These are phyloP conservation scores for Hedychridium roseum DNA, from an alignment of 2,888 invertebrate species.

Conservation along the genomic window DNA sequence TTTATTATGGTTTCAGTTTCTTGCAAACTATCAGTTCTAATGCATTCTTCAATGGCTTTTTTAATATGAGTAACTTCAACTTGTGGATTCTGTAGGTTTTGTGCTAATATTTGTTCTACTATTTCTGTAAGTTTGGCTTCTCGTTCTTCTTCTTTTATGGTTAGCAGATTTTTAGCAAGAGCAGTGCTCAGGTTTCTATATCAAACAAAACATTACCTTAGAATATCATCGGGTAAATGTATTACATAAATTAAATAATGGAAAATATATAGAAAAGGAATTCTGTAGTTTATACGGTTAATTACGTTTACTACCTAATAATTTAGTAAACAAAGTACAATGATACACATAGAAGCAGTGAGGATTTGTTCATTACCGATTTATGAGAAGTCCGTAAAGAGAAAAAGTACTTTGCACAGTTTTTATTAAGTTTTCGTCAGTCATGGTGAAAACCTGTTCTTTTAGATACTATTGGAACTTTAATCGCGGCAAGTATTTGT, in stretches of 20 bases:
- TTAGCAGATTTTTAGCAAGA: constrained; percentile 75
- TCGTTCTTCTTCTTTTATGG: constrained; percentile 69
- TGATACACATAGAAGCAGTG: constrained; percentile 8
- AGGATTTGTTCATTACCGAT: constrained; percentile 64
- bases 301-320: neutral
- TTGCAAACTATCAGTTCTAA: constrained; percentile 63
- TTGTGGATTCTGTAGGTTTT: constrained; percentile 76
- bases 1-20: constrained; percentile 77
- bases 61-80: constrained; percentile 79
- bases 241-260: neutral
- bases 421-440: constrained; percentile 66
- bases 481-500: no score
- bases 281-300: constrained; percentile 4
- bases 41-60: constrained; percentile 73
- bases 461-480: no score
- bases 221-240: constrained; percentile 1
- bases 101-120: constrained; percentile 80
- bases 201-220: constrained; percentile 1
- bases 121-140: constrained; percentile 79
- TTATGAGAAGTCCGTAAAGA: constrained; percentile 77
- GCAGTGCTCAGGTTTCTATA: constrained; percentile 76
- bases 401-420: constrained; percentile 76
- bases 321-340: constrained; percentile 7
- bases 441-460: no score
- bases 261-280: constrained; percentile 4